Evolutionary conservation across 2,113 vertebrate species (phyloP), one percentile per base, ranked within the genome.

Genomic region (Sus scrofa): DNA sequence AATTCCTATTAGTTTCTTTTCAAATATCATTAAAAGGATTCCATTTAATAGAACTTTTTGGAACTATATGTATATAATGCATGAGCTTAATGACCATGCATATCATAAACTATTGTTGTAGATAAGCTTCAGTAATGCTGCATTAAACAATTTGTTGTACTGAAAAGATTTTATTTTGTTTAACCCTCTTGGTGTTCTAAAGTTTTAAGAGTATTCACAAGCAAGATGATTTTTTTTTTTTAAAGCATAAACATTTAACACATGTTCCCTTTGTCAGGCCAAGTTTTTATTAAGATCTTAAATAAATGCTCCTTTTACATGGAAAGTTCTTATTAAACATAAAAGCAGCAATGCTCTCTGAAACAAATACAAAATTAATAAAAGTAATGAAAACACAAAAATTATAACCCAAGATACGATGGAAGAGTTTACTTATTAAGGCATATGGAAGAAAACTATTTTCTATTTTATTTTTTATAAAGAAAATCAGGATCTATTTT

Each of bases 261-360:
- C 44, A 81, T 73, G 58, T 85, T 95, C 15, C 19, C n/a, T 92
- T 67, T 19, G 60, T 85, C 81, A 84, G 22, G 62, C 62, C 71
- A 97, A 85, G 62, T 56, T 73, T 68, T 88, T 82, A 70, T 85
- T 60, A 91, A 91, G n/a, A 73, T 91, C 32, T 94, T 95, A 83
- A 96, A 93, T 67, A 50, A 65, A 83, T 70, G 9, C 13, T 68
- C 32, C 84, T 86, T 87, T 82, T 34, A 75, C 24, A 15, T 22
- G 19, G 30, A 39, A 63, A 56, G 32, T 58, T 82, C 68, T 24
- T 86, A 74, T 67, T 81, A 67, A 68, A 95, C 68, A 32, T 50
- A 60, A 91, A 74, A 82, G 32, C 14, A 92, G 37, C 94, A 95
- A 67, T 74, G 2, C 6, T 79, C 26, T 85, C 16, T 39, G 11